Evolutionary conservation across 1,140 invertebrate species (phyloP).

Genomic region (Lutraria rhynchaena): DNA sequence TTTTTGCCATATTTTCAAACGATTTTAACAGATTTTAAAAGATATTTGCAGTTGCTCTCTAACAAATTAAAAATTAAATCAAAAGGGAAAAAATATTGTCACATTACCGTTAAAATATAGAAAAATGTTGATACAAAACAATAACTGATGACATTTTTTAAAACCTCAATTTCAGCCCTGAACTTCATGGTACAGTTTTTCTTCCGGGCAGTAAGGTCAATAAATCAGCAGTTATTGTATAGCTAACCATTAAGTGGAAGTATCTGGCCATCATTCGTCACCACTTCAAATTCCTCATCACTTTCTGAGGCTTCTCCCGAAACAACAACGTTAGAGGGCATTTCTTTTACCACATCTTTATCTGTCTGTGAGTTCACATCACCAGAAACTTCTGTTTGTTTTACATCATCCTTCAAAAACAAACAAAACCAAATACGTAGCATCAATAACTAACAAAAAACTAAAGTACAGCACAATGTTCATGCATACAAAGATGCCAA

Average conservation of each 20-base stretch:
- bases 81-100: too few species aligned
- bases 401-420: neutral
- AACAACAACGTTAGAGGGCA: slow-evolving; percentile 64
- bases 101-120: too few species aligned
- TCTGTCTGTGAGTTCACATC: neutral
- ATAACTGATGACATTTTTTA: too few species aligned
- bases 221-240: too few species aligned
- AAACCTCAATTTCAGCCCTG: too few species aligned
- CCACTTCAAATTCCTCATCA: slow-evolving; percentile 64
- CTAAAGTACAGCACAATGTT: neutral
- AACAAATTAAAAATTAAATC: too few species aligned
- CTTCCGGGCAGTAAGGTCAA: too few species aligned
- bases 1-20: too few species aligned
- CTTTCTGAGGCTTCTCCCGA: slow-evolving; percentile 79
- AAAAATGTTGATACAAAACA: too few species aligned
- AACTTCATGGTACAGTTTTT: too few species aligned
- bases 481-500: neutral
- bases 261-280: slow-evolving; percentile 34
- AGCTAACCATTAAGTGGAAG: slow-evolving; percentile 65
- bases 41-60: too few species aligned
- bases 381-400: neutral
- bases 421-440: neutral
- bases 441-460: neutral
- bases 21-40: too few species aligned
- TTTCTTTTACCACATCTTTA: neutral